Conservation (phyloP, 2,797 vertebrate genomes). For the Cyprinella venusta region DNA sequence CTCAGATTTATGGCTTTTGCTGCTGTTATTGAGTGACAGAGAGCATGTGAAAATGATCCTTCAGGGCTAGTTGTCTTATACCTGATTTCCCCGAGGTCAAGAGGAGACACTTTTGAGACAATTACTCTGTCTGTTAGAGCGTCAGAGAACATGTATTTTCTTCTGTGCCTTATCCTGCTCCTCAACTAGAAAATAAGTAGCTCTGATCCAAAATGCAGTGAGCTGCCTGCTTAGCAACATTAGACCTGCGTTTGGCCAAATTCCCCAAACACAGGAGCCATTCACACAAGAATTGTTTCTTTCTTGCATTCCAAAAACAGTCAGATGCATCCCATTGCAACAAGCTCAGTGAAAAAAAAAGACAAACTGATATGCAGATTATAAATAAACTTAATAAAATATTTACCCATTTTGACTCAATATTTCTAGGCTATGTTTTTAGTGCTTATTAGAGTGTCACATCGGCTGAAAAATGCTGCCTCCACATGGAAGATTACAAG, state of each 20-base stretch:
- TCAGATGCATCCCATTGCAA: not conserved
- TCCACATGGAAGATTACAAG: not conserved
- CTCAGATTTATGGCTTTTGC: constrained; percentile 61
- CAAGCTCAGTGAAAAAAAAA: not conserved
- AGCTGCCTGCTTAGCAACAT: not conserved
- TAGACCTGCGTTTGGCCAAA: not conserved
- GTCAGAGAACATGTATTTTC: constrained; percentile 14
- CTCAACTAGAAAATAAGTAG: not conserved
- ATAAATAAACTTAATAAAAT: not conserved
- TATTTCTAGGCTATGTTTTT: not conserved
- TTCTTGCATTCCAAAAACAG: not conserved
- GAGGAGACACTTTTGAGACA: constrained; percentile 30
- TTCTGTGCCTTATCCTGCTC: not conserved
- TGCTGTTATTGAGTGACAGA: constrained; percentile 61
- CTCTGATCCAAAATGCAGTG: not conserved
- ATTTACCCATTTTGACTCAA: not conserved
- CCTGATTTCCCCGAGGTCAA: constrained; percentile 52
- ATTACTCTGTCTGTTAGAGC: constrained; percentile 26
- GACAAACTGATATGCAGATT: not conserved
- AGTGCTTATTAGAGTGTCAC: not conserved
- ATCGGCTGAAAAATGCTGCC: not conserved
- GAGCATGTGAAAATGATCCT: constrained; percentile 62
- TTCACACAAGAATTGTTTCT: not conserved
- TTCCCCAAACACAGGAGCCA: not conserved
- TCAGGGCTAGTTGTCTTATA: constrained; percentile 47